Base-by-base conservation (phyloP, 1,140 invertebrate genomes). In the Kradibia gibbosae region DNA sequence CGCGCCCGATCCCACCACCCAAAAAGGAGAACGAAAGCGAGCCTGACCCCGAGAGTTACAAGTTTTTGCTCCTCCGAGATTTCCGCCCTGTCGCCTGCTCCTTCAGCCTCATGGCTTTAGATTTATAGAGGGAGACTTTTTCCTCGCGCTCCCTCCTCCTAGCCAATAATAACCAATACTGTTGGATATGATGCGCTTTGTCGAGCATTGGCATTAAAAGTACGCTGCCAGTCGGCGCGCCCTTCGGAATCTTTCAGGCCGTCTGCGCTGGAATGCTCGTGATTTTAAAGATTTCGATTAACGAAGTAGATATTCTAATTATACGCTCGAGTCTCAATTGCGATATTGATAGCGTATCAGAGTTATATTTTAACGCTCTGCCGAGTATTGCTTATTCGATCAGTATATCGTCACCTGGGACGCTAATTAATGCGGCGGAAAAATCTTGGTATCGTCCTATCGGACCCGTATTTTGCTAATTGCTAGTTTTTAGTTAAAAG, bases 21-120 rank as follows among this genome's bases (percentile, higher is more conserved):
- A 74, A 81, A 75, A 81, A 80, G 31, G 78, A 80, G 78, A 80
- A 80, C 74, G 31, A 80, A 80, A 80, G 75, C 62, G 72, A 81
- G 39, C 25, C n/a, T 55, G 74, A 72, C 62, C 73, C 36, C 34
- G 65, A n/a, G 74, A 81, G 34, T 81, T 81, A 81, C 57, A 72
- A 81, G 79, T 31, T 67, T 72, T n/a, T 42, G 55, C 70, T 34
- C n/a, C 48, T 25, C 22, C n/a, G n/a, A n/a, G n/a, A 71, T 11
- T 72, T 45, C 22, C 31, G 78, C 57, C 13, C 77, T 78, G 74
- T 72, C 42, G 11, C 57, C 8, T 83, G 74, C 65, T 82, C 73
- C 78, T 78, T 60, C 78, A 22, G 67, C 20, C n/a, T 3, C 78
- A 0, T 20, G n/a, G 53, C n/a, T n/a, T 48, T 17, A 50, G 36